Evolutionary conservation across 2,797 vertebrate genomes (phyloP).

Genomic region (Cyclura pinguis): DNA sequence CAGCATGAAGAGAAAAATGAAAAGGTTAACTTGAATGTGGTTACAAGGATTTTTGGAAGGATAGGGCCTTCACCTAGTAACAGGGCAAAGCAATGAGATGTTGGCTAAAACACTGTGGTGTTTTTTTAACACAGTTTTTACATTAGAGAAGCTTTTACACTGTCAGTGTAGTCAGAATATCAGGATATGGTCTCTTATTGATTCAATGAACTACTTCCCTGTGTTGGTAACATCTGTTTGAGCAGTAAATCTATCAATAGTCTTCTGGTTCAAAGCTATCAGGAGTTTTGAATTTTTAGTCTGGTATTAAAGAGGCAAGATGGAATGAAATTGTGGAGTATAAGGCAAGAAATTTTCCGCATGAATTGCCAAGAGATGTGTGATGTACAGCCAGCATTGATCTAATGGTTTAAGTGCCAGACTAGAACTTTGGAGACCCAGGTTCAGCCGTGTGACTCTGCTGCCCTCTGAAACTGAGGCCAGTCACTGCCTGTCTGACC

Average conservation of each 20-base stretch:
- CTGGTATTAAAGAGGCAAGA: not conserved
- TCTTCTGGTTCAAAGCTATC: not conserved
- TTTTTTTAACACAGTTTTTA: not conserved
- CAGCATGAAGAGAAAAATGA: slow-evolving; percentile 91
- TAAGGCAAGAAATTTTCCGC: not conserved
- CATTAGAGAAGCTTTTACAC: not conserved
- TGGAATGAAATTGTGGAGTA: not conserved
- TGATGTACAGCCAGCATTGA: not conserved
- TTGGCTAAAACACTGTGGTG: not conserved
- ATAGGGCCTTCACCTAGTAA: accelerated
- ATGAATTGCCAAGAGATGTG: not conserved
- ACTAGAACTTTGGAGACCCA: not conserved
- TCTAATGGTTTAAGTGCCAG: not conserved
- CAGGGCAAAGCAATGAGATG: not conserved
- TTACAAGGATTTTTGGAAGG: not conserved
- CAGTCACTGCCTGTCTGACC: not conserved
- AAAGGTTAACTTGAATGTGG: slow-evolving; percentile 80
- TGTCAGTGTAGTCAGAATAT: not conserved
- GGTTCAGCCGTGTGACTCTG: not conserved
- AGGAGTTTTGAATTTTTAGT: not conserved
- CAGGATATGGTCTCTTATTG: not conserved
- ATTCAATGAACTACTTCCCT: not conserved
- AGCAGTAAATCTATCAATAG: not conserved
- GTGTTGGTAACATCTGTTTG: not conserved
- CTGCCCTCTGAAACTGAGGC: not conserved